Conservation (phyloP, 2,888 invertebrate species). For the Mamestra brassicae region DNA sequence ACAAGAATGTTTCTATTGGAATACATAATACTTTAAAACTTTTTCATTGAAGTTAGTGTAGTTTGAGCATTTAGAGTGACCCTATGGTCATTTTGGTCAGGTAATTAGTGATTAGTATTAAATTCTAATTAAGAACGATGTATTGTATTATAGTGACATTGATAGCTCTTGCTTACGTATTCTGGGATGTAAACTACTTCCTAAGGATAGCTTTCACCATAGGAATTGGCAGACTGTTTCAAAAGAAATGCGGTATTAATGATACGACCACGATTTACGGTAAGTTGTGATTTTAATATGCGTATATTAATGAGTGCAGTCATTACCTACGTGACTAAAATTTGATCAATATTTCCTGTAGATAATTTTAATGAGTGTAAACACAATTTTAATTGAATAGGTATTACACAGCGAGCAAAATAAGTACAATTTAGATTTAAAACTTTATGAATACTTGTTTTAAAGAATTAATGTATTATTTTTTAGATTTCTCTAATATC, state of each 20-base stretch:
- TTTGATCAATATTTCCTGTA: constrained; percentile 1
- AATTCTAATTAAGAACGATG: constrained; percentile 71
- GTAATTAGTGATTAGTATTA: not conserved
- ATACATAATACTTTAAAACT: constrained; percentile 27
- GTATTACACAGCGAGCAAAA: not conserved
- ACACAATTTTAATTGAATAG: not conserved
- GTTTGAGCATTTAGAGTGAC: constrained; percentile 37
- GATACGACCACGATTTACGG: constrained; percentile 94
- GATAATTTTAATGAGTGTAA: not conserved
- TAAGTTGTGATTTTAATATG: constrained; percentile 81
- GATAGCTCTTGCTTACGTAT: constrained; percentile 92
- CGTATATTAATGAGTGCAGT: constrained; percentile 29
- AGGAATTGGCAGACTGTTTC: constrained; percentile 92
- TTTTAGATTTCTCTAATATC: not conserved
- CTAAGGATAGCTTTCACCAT: constrained; percentile 93
- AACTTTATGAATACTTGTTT: not conserved
- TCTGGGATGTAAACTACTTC: constrained; percentile 96
- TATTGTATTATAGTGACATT: constrained; percentile 81
- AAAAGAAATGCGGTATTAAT: constrained; percentile 93
- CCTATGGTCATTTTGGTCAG: constrained; percentile 24
- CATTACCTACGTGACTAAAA: not conserved
- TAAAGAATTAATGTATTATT: not conserved
- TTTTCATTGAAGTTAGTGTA: constrained; percentile 50
- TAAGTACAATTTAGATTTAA: not conserved
- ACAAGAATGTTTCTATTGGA: constrained; percentile 8